These are phyloP conservation scores for Borostomias antarcticus DNA, from an alignment of 2,797 vertebrate genomes.

Conservation along the genomic window DNA sequence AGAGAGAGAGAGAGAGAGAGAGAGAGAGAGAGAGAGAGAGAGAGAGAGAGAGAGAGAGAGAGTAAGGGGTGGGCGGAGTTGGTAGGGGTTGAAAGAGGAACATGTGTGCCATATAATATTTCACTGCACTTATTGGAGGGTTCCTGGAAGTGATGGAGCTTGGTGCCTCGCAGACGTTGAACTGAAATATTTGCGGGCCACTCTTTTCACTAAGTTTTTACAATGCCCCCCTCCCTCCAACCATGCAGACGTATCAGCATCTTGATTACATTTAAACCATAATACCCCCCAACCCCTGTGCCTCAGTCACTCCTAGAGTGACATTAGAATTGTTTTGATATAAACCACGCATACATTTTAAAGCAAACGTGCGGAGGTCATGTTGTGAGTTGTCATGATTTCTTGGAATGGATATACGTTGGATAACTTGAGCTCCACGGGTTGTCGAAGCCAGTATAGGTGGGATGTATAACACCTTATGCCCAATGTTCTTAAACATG, in stretches of 20 bases:
- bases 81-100: no score
- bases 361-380: conserved; percentile 10
- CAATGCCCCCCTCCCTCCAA: conserved; percentile 51
- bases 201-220: conserved; percentile 46
- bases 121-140: background rate
- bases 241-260: conserved; percentile 47
- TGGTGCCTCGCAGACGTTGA: conserved; percentile 34
- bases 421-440: background rate
- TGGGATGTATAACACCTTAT: background rate
- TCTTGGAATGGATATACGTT: conserved; percentile 11
- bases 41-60: no score
- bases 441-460: conserved; percentile 17
- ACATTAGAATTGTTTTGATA: conserved; percentile 34
- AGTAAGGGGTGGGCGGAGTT: no score
- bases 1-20: no score
- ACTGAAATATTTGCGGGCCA: conserved; percentile 45
- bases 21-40: no score
- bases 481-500: background rate
- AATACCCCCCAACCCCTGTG: conserved; percentile 10
- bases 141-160: background rate
- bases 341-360: conserved; percentile 56
- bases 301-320: conserved; percentile 44
- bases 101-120: background rate
- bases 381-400: background rate
- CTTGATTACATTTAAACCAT: conserved; percentile 62